Evolutionary conservation across 2,113 vertebrate genomes (phyloP), one percentile per base, ranked within the genome.

Genomic region (Peromyscus californicus): DNA sequence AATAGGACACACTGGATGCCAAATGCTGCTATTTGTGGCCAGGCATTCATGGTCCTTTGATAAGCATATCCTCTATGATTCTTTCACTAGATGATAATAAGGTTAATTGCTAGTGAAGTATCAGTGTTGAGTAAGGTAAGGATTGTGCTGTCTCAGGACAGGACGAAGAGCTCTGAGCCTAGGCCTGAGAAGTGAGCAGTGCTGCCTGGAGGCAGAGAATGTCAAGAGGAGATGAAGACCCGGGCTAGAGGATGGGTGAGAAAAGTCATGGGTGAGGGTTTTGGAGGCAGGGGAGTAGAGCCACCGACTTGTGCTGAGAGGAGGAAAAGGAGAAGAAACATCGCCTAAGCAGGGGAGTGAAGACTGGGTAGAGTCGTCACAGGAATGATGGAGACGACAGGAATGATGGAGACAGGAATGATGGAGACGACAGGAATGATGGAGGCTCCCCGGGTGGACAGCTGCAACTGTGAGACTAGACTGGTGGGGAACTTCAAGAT

Each of bases 21-120:
- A 26, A 93, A 57, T 54, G 31, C 17, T 90, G 39, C 22, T 92
- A 19, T 96, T 79, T 90, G 91, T 12, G 89, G 51, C n/a, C 70
- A 80, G n/a, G 59, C 4, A 45, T 90, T 80, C 45, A 67, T 85
- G 57, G 22, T 51, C 15, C 31, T 92, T 97, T 91, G 80, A 93
- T 85, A 89, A 92, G 91, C 95, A 95, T 26, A 21, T 79, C 16
- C 1, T 89, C 36, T 19, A 74, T 13, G 36, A 8, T 22, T 90
- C 26, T 90, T 90, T 51, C 59, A 36, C 88, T 79, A 70, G 76
- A 78, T 51, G 24, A 67, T 15, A 45, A n/a, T 57, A 16, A 95
- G 24, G n/a, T 39, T 65, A 74, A 80, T 87, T 89, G 24, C 36
- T n/a, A 42, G 61, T 51, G 59, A 82, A 84, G 83, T 76, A 57